A percentile compares a stretch with the other conserved stretches of the same genome.
Evolutionary conservation across 2,797 vertebrate species (phyloP).

Genomic region (Enteromius viviparus): DNA sequence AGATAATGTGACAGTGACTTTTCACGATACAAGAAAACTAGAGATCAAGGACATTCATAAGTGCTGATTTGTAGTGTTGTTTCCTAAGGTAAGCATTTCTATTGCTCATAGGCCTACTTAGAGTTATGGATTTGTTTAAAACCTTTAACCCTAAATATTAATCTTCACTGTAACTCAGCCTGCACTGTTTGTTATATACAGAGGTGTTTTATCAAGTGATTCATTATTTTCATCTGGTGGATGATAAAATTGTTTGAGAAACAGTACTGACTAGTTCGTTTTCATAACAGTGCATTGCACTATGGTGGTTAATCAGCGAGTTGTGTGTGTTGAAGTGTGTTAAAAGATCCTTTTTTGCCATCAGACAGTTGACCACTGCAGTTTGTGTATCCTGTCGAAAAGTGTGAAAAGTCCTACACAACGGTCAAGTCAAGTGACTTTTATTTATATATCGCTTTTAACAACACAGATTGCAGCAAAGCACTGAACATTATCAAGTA

Average conservation of each 20-base stretch:
- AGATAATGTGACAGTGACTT: neutral
- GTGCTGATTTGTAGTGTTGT: neutral
- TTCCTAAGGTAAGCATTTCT: constrained; percentile 1
- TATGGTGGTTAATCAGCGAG: no score
- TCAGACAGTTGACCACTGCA: no score
- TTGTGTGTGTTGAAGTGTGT: no score
- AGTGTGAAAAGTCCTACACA: no score
- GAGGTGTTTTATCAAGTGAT: neutral
- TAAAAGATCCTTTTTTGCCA: no score
- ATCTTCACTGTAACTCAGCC: neutral
- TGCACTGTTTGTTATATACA: neutral
- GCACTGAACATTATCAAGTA: no score
- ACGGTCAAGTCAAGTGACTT: no score
- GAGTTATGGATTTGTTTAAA: constrained; percentile 3
- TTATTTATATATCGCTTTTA: no score
- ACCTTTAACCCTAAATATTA: constrained; percentile 3
- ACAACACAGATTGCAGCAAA: no score
- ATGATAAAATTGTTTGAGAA: neutral
- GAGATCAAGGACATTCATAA: constrained; percentile 10
- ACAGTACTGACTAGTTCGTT: neutral
- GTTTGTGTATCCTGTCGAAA: no score
- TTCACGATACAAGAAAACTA: constrained; percentile 5
- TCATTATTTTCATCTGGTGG: neutral
- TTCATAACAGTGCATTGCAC: neutral
- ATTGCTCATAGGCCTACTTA: neutral